phyloP scores from a whole-genome alignment of 2,797 vertebrate species.

The Hydrocynus forskahlii region DNA sequence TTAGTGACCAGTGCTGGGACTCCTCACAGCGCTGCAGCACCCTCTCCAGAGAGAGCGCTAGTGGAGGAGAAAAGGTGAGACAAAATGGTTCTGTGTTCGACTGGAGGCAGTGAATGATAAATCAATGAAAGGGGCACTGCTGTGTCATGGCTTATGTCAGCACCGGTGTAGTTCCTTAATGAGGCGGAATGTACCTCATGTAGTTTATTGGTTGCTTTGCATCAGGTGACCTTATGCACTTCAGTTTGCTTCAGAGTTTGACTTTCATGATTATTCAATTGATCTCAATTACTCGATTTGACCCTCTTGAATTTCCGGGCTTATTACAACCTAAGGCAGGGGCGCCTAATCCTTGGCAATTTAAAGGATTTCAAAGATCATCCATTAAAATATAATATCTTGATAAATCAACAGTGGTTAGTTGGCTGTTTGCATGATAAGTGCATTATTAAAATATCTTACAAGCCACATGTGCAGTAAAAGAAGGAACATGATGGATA shows the following conservation, averaged over 20 bases:
- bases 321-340: neutral
- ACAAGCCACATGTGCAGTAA: too few relatives aligned
- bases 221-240: neutral
- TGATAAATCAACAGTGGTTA: too few relatives aligned
- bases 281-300: neutral
- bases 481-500: too few relatives aligned
- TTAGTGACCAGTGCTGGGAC: slow-evolving; percentile 17
- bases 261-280: neutral
- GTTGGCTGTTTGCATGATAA: too few relatives aligned
- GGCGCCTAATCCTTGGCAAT: too few relatives aligned
- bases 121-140: slow-evolving; percentile 21
- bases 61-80: slow-evolving; percentile 3
- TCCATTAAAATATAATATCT: too few relatives aligned
- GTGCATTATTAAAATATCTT: too few relatives aligned
- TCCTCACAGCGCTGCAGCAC: neutral
- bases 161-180: slow-evolving; percentile 26
- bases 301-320: neutral
- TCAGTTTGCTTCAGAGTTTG: neutral
- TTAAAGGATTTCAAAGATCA: too few relatives aligned
- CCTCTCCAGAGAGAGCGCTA: slow-evolving; percentile 19
- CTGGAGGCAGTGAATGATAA: slow-evolving; percentile 21
- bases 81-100: slow-evolving; percentile 39
- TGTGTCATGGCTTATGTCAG: slow-evolving; percentile 33
- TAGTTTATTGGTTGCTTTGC: slow-evolving; percentile 6
- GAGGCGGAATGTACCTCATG: neutral